Evolutionary conservation across 2,797 vertebrate species (phyloP), one percentile per base, ranked within the genome.

Genomic region (Silurus lanzhouensis): DNA sequence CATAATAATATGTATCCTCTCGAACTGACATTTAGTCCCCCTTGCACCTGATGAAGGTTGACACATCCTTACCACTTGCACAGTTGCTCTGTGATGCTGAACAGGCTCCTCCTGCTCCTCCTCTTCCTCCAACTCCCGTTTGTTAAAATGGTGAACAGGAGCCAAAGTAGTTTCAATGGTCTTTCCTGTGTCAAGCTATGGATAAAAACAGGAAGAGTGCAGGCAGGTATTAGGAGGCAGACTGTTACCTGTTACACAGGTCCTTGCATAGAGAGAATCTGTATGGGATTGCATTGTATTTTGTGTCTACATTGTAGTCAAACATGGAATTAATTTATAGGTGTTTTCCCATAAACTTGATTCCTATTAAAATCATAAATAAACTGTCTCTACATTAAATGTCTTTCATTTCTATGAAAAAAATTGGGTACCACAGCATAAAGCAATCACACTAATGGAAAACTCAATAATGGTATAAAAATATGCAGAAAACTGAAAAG

Each of bases 1-100:
- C 38, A 38, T 5, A 38, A 38, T 38, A 38, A 38, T 38, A 38
- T 38, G 38, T 38, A 4, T 38, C 38, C 38, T 38, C 38, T 38
- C 38, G 38, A 38, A 38, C 38, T 38, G 38, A n/a, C 22, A 6
- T 38, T 5, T 80, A 25, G 6, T 12, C 48, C 10, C 9, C 25
- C 0, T 15, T 77, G 10, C 22, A 27, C 38, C 5, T 60, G 55
- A 77, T 20, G 55, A 31, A 31, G 17, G 27, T 60, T 60, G 25
- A 48, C 10, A 66, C 27, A 44, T 79, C 58, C 64, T 63, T 91
- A 94, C 93, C 92, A 94, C 90, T 55, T 90, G 78, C 19, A 92
- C 85, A 2, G 90, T 89, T n/a, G 86, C 78, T 75, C 83, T 88
- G 27, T 13, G 58, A 1, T 52, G 78, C 13, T 80, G 55, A 38